phyloP scores from a whole-genome alignment of 2,113 vertebrate genomes.

The Pteruthius melanotis region DNA sequence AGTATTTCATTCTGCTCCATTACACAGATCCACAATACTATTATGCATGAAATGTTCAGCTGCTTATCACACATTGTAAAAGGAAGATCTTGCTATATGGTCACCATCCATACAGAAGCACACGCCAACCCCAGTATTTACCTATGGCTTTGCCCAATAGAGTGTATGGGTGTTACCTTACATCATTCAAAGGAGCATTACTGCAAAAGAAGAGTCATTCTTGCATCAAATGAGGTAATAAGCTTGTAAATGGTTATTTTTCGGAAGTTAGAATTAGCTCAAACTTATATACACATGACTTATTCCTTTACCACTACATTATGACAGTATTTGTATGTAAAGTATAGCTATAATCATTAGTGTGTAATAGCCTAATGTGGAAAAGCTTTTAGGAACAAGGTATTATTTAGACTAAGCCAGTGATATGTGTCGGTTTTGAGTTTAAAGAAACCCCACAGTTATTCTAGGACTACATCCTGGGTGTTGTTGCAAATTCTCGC shows the following conservation, averaged over 20 bases:
- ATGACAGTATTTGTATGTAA: slow-evolving; percentile 28
- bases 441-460: background rate
- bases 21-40: background rate
- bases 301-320: background rate
- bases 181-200: background rate
- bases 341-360: slow-evolving; percentile 27
- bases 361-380: background rate
- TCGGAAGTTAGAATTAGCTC: background rate
- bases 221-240: slow-evolving; percentile 1
- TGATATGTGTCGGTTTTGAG: background rate
- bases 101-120: background rate
- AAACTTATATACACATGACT: slow-evolving; percentile 1
- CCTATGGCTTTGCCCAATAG: background rate
- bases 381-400: slow-evolving; percentile 38
- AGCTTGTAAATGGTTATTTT: background rate
- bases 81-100: background rate
- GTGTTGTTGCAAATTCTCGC: background rate
- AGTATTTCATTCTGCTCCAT: background rate
- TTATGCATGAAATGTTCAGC: background rate
- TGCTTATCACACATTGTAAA: background rate
- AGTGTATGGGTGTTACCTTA: background rate
- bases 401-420: background rate
- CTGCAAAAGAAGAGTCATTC: background rate
- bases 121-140: background rate
- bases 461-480: background rate